Base-by-base conservation (phyloP, 1,140 invertebrate species). In the Heliconius hewitsoni region DNA sequence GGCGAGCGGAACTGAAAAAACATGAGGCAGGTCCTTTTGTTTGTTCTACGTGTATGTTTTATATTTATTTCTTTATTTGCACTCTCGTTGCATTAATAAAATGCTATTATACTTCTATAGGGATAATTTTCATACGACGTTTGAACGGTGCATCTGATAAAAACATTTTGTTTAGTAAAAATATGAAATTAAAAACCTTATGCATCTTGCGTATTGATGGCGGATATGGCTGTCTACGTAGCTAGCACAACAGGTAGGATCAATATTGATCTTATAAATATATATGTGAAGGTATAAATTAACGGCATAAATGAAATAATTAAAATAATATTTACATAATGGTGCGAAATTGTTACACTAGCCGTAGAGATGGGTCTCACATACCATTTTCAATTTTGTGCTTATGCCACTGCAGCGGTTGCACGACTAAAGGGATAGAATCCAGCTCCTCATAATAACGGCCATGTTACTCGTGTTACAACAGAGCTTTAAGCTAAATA, bases 1-100 rank as follows among this genome's bases (percentile, higher is more conserved):
- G 71, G 37, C 73, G 71, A 83, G 82, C 83, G 84, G 85, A 89
- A 87, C 81, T 75, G 73, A 86, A 86, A 86, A 89, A 89, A 88
- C 76, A 77, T 82, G 80, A 81, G 77, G 80, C 81, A 84, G 83
- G 83, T 84, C 72, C 71, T 80, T 78, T 81, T 81, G 80, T 81
- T 75, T 77, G 34, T 70, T 37, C 34, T 23, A 57, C 27, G 23
- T 37, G 37, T 73, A 50, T 74, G 37, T 66, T 81, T 72, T 75
- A 46, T 66, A 30, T 66, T 66, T 57, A 57, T 57, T 74, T 77
- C 74, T 80, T 78, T 78, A 60, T 78, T 78, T 78, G 19, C 52
- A 34, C 23, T 55, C 27, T 34, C 34, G 37, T 74, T 46, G 55
- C 30, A 74, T 55, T 57, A 74, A 50, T 73, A n/a, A 72, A 72